phyloP scores from a whole-genome alignment of 1,140 invertebrate species.

The Muscidifurax raptorellus region DNA sequence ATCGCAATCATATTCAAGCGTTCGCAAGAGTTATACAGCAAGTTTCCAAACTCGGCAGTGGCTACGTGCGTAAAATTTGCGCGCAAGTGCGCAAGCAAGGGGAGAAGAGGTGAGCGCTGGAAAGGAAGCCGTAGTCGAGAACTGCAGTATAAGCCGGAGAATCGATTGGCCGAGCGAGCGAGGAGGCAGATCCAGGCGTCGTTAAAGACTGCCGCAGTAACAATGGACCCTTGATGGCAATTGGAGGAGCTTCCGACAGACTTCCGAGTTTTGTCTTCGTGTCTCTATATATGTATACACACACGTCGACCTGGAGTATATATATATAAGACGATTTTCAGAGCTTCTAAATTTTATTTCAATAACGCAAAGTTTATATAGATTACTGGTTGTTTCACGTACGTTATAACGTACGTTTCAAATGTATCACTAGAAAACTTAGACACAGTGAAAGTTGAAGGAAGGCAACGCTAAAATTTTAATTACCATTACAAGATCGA shows the following conservation, averaged over 20 bases:
- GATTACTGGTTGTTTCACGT: too few species aligned
- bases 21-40: conserved; percentile 32
- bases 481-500: neutral
- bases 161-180: conserved; percentile 1
- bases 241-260: conserved; percentile 3
- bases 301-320: too few species aligned
- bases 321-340: too few species aligned
- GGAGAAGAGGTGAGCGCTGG: conserved; percentile 11
- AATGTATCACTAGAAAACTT: too few species aligned
- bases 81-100: neutral
- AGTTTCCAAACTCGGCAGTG: conserved; percentile 33
- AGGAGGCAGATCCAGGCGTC: neutral
- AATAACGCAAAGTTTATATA: too few species aligned
- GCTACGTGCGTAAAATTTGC: conserved; percentile 43
- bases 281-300: neutral
- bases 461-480: too few species aligned
- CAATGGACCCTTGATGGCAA: conserved; percentile 24
- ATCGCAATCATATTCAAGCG: conserved; percentile 43
- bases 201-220: conserved; percentile 24
- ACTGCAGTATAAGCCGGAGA: conserved; percentile 8
- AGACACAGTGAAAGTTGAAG: too few species aligned
- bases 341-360: too few species aligned
- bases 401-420: too few species aligned
- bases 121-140: conserved; percentile 11
- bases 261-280: conserved; percentile 7